A percentile compares a stretch with the other conserved stretches of the same genome.
phyloP scores from a whole-genome alignment of 2,888 invertebrate genomes.

The Atherix ibis region DNA sequence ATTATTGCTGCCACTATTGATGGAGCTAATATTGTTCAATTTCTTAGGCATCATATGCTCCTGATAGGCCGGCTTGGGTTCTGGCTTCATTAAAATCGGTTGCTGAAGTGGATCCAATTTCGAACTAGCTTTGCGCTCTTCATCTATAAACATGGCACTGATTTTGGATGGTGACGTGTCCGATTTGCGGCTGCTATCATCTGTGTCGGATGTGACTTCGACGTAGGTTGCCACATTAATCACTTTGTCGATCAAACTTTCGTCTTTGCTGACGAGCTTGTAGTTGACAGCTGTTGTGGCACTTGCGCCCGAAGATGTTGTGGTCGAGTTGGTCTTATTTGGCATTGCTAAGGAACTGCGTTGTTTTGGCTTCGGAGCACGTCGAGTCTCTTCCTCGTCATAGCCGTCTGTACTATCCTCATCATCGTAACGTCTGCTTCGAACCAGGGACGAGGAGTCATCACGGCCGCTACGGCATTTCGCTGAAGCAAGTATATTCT shows the following conservation, averaged over 20 bases:
- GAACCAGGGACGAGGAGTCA: slow-evolving; percentile 52
- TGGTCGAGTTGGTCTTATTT: slow-evolving; percentile 12
- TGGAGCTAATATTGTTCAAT: too few species aligned
- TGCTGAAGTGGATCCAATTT: slow-evolving; percentile 27
- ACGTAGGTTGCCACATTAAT: slow-evolving; percentile 32
- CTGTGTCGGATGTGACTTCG: slow-evolving; percentile 31
- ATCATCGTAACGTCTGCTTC: slow-evolving; percentile 42
- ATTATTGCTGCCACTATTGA: slow-evolving; percentile 7
- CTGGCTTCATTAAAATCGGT: slow-evolving; percentile 15
- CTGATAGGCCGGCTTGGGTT: slow-evolving; percentile 7
- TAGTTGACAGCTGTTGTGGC: slow-evolving; percentile 20
- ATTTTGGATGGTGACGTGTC: slow-evolving; percentile 28
- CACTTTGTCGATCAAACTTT: slow-evolving; percentile 28
- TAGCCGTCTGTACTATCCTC: slow-evolving; percentile 37
- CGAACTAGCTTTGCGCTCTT: slow-evolving; percentile 32
- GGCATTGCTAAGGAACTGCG: slow-evolving; percentile 14
- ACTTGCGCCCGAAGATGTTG: neutral
- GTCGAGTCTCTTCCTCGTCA: slow-evolving; percentile 27
- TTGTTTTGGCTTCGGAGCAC: slow-evolving; percentile 34
- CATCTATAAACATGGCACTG: slow-evolving; percentile 33
- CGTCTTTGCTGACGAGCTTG: slow-evolving; percentile 22
- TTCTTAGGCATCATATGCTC: slow-evolving; percentile 11
- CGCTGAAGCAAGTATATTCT: slow-evolving; percentile 74
- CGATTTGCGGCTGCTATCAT: slow-evolving; percentile 32
- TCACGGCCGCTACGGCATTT: slow-evolving; percentile 71